phyloP scores from a whole-genome alignment of 2,797 vertebrate genomes.

The Sparidentex hasta region DNA sequence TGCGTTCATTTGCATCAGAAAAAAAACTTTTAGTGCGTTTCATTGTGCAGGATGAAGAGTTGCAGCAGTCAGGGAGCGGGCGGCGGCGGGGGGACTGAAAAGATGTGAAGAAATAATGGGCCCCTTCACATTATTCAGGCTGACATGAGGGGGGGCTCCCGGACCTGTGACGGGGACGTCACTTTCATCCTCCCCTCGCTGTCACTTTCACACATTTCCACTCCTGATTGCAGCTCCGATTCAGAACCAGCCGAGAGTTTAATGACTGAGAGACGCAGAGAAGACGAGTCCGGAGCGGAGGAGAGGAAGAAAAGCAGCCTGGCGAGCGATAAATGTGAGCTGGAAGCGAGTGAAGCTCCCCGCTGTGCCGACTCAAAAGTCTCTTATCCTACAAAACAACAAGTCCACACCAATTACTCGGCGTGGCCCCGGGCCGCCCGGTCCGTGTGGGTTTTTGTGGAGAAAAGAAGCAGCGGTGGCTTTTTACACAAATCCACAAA shows the following conservation, averaged over 20 bases:
- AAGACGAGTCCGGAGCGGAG: slow-evolving; percentile 10
- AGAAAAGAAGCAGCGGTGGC: slow-evolving; percentile 40
- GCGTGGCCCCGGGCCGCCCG: slow-evolving; percentile 54
- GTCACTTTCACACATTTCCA: slow-evolving; percentile 84
- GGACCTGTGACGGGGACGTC: slow-evolving; percentile 88
- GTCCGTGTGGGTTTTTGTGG: slow-evolving; percentile 45
- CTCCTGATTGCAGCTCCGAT: slow-evolving; percentile 30
- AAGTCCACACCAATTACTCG: slow-evolving; percentile 72
- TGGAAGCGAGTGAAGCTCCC: slow-evolving; percentile 72
- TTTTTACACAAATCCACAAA: slow-evolving; percentile 48
- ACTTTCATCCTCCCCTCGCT: slow-evolving; percentile 90
- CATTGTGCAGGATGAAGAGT: slow-evolving; percentile 93
- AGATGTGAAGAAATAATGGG: slow-evolving; percentile 88
- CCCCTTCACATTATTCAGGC: slow-evolving; percentile 91
- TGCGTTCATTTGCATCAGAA: slow-evolving; percentile 95
- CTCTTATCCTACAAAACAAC: slow-evolving; percentile 75
- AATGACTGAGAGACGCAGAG: slow-evolving; percentile 74
- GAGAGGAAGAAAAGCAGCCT: slow-evolving; percentile 10
- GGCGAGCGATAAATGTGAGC: slow-evolving; percentile 49
- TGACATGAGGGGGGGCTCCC: slow-evolving; percentile 83
- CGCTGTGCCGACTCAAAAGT: slow-evolving; percentile 78
- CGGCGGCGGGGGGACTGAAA: slow-evolving; percentile 80
- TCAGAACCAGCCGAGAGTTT: slow-evolving; percentile 1
- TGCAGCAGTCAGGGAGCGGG: slow-evolving; percentile 89
- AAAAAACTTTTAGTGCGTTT: slow-evolving; percentile 93